Percentiles rank a stretch among this genome's conserved stretches.
Evolutionary conservation across 2,888 invertebrate genomes (phyloP).

Genomic region (Tenthredo livida): DNA sequence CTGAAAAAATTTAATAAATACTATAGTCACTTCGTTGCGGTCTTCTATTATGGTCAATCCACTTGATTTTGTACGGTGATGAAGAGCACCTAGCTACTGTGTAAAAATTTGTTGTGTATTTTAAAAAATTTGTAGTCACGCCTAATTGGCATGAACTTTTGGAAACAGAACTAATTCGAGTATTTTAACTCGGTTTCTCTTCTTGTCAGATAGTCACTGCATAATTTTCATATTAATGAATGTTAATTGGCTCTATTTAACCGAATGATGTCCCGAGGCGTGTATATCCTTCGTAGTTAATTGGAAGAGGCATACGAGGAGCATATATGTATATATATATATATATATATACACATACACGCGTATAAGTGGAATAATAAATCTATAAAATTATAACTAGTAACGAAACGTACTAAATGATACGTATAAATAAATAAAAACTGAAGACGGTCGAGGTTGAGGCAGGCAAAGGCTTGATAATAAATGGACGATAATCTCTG

Average conservation of each 20-base stretch:
- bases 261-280: not conserved
- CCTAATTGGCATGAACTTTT: not conserved
- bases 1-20: too few relatives aligned
- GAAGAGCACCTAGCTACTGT: too few relatives aligned
- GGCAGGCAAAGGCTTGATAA: constrained; percentile 57
- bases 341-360: not conserved
- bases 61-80: too few relatives aligned
- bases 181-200: not conserved
- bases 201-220: not conserved
- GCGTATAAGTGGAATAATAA: not conserved
- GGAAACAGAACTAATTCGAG: not conserved
- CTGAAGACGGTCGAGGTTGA: constrained; percentile 54
- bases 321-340: not conserved
- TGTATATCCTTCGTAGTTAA: not conserved
- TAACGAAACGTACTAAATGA: not conserved
- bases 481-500: constrained; percentile 67
- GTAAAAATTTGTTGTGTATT: too few relatives aligned
- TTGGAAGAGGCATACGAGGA: not conserved
- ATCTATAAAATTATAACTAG: not conserved
- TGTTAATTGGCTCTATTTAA: not conserved
- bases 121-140: too few relatives aligned
- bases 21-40: too few relatives aligned
- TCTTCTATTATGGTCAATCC: too few relatives aligned
- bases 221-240: not conserved
- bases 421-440: constrained; percentile 22